phyloP scores from a whole-genome alignment of 2,888 invertebrate species.

The Dryocosmus kuriphilus region DNA sequence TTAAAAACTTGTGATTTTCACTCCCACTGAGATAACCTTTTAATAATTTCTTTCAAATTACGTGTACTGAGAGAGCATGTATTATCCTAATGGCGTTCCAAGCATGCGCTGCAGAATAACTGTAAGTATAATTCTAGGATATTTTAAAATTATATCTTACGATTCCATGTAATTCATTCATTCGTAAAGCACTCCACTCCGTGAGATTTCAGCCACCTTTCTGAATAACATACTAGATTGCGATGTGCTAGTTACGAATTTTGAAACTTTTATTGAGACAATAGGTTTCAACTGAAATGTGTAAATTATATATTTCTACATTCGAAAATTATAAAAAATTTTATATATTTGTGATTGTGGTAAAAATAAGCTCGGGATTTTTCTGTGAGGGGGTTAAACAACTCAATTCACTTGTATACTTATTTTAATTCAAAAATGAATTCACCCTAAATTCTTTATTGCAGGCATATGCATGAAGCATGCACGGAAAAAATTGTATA shows the following conservation, averaged over 20 bases:
- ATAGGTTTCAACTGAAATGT: not conserved
- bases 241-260: not conserved
- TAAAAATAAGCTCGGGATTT: no score
- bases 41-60: conserved; percentile 10
- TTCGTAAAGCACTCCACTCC: not conserved
- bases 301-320: no score
- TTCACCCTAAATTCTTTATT: no score
- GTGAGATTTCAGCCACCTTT: not conserved
- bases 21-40: not conserved
- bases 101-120: conserved; percentile 13
- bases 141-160: conserved; percentile 17
- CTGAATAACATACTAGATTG: not conserved
- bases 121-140: conserved; percentile 10
- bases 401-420: no score
- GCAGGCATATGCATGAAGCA: no score
- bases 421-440: no score
- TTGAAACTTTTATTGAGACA: not conserved
- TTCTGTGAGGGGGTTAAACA: no score
- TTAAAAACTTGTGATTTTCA: not conserved
- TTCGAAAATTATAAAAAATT: no score
- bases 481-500: no score
- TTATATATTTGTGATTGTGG: no score
- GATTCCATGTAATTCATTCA: not conserved
- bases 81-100: conserved; percentile 25
- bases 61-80: not conserved